These are phyloP conservation scores for Stichopus chloronotus DNA, from an alignment of 35 echinoderm and acorn worm species.

Conservation along the genomic window DNA sequence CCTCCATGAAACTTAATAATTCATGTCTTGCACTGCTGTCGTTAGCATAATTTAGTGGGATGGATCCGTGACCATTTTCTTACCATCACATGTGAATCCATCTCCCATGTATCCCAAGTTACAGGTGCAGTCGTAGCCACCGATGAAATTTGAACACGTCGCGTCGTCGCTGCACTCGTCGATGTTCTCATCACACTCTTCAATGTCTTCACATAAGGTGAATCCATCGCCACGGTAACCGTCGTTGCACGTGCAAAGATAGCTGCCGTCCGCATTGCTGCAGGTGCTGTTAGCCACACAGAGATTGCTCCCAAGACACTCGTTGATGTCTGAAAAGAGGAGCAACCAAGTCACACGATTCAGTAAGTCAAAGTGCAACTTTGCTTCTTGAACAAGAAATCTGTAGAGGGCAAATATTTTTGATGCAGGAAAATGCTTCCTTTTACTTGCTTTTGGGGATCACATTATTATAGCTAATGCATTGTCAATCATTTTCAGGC, in stretches of 20 bases:
- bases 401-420: no score
- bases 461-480: no score
- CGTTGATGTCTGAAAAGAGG: slow-evolving; percentile 72
- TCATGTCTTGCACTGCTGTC: no score
- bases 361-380: neutral
- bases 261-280: slow-evolving; percentile 71
- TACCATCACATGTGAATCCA: slow-evolving; percentile 73
- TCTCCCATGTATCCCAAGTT: slow-evolving; percentile 73
- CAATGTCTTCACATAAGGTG: slow-evolving; percentile 62
- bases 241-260: slow-evolving; percentile 61
- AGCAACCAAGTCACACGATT: neutral
- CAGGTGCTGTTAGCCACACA: slow-evolving; percentile 71
- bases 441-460: no score
- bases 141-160: slow-evolving; percentile 63
- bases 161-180: slow-evolving; percentile 47
- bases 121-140: slow-evolving; percentile 73
- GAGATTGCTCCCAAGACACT: slow-evolving; percentile 59
- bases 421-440: no score
- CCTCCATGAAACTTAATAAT: no score
- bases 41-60: no score
- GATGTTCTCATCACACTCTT: slow-evolving; percentile 60
- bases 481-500: no score
- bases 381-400: neutral
- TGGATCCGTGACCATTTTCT: neutral
- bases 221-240: slow-evolving; percentile 63